These are phyloP conservation scores for Sander vitreus DNA, from an alignment of 2,113 vertebrate genomes.

Conservation along the genomic window DNA sequence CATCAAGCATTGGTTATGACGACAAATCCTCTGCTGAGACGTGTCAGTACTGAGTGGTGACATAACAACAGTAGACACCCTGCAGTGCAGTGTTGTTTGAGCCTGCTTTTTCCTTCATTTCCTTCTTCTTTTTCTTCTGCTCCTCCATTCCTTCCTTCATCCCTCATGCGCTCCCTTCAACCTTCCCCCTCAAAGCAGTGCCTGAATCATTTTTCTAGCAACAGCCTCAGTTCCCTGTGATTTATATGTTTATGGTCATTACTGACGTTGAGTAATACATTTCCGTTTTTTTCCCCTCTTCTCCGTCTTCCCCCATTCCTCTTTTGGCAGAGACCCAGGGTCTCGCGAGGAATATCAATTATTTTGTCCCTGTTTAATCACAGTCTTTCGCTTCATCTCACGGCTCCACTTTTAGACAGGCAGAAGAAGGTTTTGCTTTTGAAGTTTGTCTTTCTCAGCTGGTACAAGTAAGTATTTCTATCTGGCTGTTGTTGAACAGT, in stretches of 20 bases:
- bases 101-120: slow-evolving; percentile 37
- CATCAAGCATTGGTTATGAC: slow-evolving; percentile 14
- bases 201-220: slow-evolving; percentile 77
- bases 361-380: slow-evolving; percentile 79
- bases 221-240: slow-evolving; percentile 76
- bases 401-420: slow-evolving; percentile 29
- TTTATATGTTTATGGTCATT: slow-evolving; percentile 88
- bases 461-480: not conserved
- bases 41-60: slow-evolving; percentile 47
- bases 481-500: slow-evolving; percentile 2
- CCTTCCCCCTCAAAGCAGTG: slow-evolving; percentile 42
- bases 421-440: slow-evolving; percentile 48
- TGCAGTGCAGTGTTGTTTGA: slow-evolving; percentile 45
- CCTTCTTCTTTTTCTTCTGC: slow-evolving; percentile 34
- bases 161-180: slow-evolving; percentile 45
- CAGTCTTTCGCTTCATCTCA: slow-evolving; percentile 50
- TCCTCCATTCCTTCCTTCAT: slow-evolving; percentile 53
- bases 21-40: slow-evolving; percentile 27
- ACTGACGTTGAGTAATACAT: slow-evolving; percentile 85
- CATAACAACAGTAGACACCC: slow-evolving; percentile 49
- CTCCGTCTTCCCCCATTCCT: slow-evolving; percentile 65
- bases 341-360: slow-evolving; percentile 84
- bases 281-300: slow-evolving; percentile 66
- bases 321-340: slow-evolving; percentile 73
- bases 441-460: slow-evolving; percentile 7